phyloP scores from a whole-genome alignment of 2,888 invertebrate genomes.

The Pterostichus niger region DNA sequence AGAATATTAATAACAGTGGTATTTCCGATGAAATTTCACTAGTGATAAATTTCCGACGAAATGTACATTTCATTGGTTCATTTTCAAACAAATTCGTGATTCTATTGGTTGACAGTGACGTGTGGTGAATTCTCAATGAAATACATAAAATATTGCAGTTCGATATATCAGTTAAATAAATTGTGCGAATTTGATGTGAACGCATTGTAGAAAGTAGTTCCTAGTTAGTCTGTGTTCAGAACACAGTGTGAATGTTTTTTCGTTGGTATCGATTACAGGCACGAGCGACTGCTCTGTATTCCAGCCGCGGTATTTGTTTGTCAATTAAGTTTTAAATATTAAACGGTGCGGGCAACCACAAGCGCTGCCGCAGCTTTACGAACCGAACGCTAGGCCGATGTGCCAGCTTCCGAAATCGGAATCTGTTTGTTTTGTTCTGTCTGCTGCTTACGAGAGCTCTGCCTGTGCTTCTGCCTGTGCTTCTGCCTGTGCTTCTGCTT shows the following conservation, averaged over 20 bases:
- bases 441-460: neutral
- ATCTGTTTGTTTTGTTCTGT: conserved; percentile 36
- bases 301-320: conserved; percentile 42
- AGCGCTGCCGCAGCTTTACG: neutral
- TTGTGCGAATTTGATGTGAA: neutral
- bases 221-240: conserved; percentile 27
- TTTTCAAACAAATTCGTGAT: too few relatives aligned
- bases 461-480: neutral
- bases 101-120: too few relatives aligned
- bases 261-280: conserved; percentile 31
- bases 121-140: too few relatives aligned
- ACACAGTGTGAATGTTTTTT: conserved; percentile 36
- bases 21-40: too few relatives aligned
- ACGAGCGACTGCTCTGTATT: conserved; percentile 8
- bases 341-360: conserved; percentile 34
- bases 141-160: too few relatives aligned
- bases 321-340: conserved; percentile 52
- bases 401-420: conserved; percentile 17
- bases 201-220: conserved; percentile 14
- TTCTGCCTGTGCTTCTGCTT: neutral
- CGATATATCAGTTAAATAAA: too few relatives aligned
- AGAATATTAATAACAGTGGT: too few relatives aligned
- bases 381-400: neutral
- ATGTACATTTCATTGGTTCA: too few relatives aligned
- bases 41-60: too few relatives aligned